Evolutionary conservation across 1,140 invertebrate genomes (phyloP).

Genomic region (Scaptomyza graminum): DNA sequence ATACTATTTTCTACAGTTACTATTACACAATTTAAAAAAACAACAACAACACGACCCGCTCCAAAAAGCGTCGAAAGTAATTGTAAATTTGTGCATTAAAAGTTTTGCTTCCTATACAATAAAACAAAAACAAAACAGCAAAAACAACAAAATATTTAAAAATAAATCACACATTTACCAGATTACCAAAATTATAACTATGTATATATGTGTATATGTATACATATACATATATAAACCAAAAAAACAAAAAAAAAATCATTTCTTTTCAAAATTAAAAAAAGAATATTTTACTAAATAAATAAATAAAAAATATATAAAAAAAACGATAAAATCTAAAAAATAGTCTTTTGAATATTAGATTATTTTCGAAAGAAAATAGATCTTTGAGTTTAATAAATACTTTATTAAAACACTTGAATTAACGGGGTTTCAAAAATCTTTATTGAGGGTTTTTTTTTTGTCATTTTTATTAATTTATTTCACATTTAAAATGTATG

Average conservation of each 20-base stretch:
- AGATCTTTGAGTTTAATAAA: neutral
- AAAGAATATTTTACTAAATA: constrained; percentile 75
- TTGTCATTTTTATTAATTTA: constrained; percentile 45
- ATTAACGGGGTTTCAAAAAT: constrained; percentile 70
- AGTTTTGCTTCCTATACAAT: constrained; percentile 74
- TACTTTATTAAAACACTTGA: neutral
- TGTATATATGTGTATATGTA: constrained; percentile 49
- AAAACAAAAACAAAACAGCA: constrained; percentile 46
- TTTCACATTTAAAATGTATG: constrained; percentile 75
- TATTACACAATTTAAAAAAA: constrained; percentile 57
- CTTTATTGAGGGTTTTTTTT: constrained; percentile 69
- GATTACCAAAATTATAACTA: constrained; percentile 59
- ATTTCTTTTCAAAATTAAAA: constrained; percentile 57
- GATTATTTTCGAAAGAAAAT: neutral
- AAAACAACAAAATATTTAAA: constrained; percentile 23
- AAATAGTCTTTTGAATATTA: neutral
- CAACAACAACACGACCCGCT: constrained; percentile 18
- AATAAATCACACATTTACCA: constrained; percentile 48
- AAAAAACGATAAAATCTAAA: constrained; percentile 56
- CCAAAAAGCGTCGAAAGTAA: constrained; percentile 46
- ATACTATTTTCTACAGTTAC: constrained; percentile 67
- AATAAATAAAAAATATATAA: constrained; percentile 53
- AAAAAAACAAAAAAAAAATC: constrained; percentile 43
- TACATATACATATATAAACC: constrained; percentile 47
- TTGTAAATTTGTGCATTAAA: constrained; percentile 62